A percentile compares a stretch with the other conserved stretches of the same genome.
Conservation (phyloP, 2,888 invertebrate species). For the Ennomos erosarius region DNA sequence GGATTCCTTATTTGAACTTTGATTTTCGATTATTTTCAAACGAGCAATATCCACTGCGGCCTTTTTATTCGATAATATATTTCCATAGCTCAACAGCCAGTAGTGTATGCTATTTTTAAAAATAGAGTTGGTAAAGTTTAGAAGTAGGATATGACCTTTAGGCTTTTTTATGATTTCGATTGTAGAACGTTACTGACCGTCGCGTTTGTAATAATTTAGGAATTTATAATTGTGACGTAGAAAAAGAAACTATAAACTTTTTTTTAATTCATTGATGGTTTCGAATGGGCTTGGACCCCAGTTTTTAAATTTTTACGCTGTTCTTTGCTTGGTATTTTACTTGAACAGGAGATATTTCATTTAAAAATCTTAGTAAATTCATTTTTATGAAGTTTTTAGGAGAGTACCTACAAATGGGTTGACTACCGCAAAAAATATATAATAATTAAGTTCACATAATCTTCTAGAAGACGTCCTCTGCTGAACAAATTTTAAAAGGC, state of each 20-base stretch:
- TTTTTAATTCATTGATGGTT: slow-evolving; percentile 38
- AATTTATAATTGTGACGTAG: slow-evolving; percentile 63
- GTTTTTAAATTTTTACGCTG: slow-evolving; percentile 1
- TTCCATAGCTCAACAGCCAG: slow-evolving; percentile 5
- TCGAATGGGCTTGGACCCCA: slow-evolving; percentile 10
- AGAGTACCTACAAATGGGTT: too few relatives aligned
- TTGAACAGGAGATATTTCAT: too few relatives aligned
- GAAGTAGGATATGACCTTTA: slow-evolving; percentile 41
- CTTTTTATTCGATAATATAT: slow-evolving; percentile 20
- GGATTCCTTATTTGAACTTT: slow-evolving; percentile 69
- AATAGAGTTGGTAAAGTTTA: slow-evolving; percentile 28
- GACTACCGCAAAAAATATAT: too few relatives aligned
- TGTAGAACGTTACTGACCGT: slow-evolving; percentile 48
- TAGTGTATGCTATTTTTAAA: slow-evolving; percentile 8
- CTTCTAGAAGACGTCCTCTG: neutral
- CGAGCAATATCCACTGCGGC: slow-evolving; percentile 27
- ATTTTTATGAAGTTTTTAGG: too few relatives aligned
- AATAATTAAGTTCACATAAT: too few relatives aligned
- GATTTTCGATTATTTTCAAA: slow-evolving; percentile 45
- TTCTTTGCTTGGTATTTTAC: too few relatives aligned
- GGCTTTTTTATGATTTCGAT: slow-evolving; percentile 64
- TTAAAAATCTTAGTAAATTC: too few relatives aligned
- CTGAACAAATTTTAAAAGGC: neutral
- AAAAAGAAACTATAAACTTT: slow-evolving; percentile 36
- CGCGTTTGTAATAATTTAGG: slow-evolving; percentile 46